A percentile compares a stretch with the other conserved stretches of the same genome.
phyloP scores from a whole-genome alignment of 2,888 invertebrate species.

The Onchidella celtica region DNA sequence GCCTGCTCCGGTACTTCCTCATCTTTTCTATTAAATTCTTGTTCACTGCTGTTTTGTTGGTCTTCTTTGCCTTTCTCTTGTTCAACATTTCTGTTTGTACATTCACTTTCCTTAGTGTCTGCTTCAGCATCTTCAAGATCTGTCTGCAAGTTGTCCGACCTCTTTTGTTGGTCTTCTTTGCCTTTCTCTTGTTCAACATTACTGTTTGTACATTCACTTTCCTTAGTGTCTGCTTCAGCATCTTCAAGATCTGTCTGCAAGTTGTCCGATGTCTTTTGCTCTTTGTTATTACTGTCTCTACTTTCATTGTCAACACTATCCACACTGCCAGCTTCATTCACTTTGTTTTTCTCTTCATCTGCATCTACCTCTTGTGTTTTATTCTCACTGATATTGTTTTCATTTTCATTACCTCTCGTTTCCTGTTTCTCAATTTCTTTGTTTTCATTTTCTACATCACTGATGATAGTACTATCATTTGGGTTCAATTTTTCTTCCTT shows the following conservation, averaged over 20 bases:
- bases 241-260: background rate
- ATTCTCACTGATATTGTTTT: background rate
- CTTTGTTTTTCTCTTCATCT: background rate
- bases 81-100: background rate
- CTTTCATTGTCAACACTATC: background rate
- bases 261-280: background rate
- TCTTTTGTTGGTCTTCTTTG: background rate
- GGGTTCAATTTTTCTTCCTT: too few species aligned
- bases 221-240: background rate
- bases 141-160: background rate
- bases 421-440: background rate
- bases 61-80: background rate
- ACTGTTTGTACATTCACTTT: too few species aligned
- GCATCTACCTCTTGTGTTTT: background rate
- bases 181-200: background rate
- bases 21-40: background rate
- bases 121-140: slow-evolving; percentile 3
- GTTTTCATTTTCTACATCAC: slow-evolving; percentile 32
- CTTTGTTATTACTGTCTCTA: background rate
- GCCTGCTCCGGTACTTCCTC: background rate
- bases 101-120: background rate
- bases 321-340: background rate
- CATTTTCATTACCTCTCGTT: slow-evolving; percentile 11
- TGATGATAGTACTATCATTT: too few species aligned
- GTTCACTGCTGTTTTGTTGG: too few species aligned